Conservation (phyloP, 2,113 vertebrate species). For the Triplophysa dalaica region DNA sequence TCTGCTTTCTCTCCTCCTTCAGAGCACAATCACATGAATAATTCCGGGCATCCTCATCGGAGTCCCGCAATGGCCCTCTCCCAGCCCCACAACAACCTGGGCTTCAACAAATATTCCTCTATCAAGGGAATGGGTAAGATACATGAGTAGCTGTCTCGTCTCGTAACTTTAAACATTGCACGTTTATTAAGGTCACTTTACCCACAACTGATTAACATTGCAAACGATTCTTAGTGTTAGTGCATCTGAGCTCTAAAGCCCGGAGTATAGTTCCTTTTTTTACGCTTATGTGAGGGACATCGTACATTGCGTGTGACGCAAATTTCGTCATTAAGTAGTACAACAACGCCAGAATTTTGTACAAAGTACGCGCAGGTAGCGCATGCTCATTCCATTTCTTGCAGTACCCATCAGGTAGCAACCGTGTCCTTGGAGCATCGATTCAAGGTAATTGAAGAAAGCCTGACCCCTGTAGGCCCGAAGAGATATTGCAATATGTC, state of each 20-base stretch:
- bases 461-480: too few relatives aligned
- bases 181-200: slow-evolving; percentile 25
- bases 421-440: too few relatives aligned
- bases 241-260: background rate
- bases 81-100: slow-evolving; percentile 78
- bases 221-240: slow-evolving; percentile 2
- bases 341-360: too few relatives aligned
- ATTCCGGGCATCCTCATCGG: slow-evolving; percentile 69
- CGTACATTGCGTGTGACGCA: too few relatives aligned
- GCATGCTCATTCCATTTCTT: too few relatives aligned
- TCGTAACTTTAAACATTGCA: background rate
- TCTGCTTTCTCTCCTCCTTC: slow-evolving; percentile 37
- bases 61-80: slow-evolving; percentile 74
- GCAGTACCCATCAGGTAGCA: too few relatives aligned
- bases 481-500: too few relatives aligned
- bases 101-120: slow-evolving; percentile 77
- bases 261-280: too few relatives aligned
- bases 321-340: too few relatives aligned
- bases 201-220: slow-evolving; percentile 35
- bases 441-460: too few relatives aligned
- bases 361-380: too few relatives aligned
- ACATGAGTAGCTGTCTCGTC: slow-evolving; percentile 1
- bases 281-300: too few relatives aligned
- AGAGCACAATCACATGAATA: slow-evolving; percentile 79
- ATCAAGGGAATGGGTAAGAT: slow-evolving; percentile 75